Percentiles rank a stretch among this genome's conserved stretches.
phyloP scores from a whole-genome alignment of 2,888 invertebrate genomes.

The Lycocerus yunnanus region DNA sequence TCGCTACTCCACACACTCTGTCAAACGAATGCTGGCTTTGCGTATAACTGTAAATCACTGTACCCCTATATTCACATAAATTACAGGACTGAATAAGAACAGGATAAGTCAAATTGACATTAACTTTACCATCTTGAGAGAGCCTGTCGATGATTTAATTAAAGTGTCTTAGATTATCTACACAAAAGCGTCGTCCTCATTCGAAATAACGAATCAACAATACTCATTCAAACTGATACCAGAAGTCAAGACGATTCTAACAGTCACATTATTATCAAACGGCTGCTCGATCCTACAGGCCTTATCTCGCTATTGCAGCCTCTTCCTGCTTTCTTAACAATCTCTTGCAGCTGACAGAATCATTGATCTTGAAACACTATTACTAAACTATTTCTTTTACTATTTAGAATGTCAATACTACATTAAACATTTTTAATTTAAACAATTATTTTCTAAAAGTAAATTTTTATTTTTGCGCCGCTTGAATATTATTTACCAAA shows the following conservation, averaged over 20 bases:
- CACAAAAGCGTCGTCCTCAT: background rate
- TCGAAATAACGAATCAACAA: conserved; percentile 20
- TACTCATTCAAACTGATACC: conserved; percentile 22
- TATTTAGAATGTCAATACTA: background rate
- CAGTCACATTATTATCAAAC: conserved; percentile 20
- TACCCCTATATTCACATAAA: conserved; percentile 16
- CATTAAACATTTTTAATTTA: background rate
- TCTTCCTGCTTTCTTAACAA: conserved; percentile 31
- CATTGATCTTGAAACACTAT: conserved; percentile 36
- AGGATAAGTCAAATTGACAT: conserved; percentile 12
- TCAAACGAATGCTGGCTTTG: conserved; percentile 16
- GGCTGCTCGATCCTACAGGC: conserved; percentile 3
- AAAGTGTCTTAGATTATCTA: conserved; percentile 17
- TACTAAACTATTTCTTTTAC: background rate
- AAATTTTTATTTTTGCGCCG: background rate
- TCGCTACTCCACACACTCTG: conserved; percentile 18
- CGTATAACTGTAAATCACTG: conserved; percentile 18
- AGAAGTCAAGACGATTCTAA: conserved; percentile 29
- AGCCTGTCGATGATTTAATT: conserved; percentile 21
- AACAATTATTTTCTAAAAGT: too few species aligned
- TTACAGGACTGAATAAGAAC: conserved; percentile 14
- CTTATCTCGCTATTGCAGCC: conserved; percentile 29
- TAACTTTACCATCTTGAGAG: conserved; percentile 10
- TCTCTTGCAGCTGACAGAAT: conserved; percentile 39
- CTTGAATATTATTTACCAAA: background rate